These are phyloP conservation scores for Berghia stephanieae DNA, from an alignment of 1,140 invertebrate species.

Conservation along the genomic window DNA sequence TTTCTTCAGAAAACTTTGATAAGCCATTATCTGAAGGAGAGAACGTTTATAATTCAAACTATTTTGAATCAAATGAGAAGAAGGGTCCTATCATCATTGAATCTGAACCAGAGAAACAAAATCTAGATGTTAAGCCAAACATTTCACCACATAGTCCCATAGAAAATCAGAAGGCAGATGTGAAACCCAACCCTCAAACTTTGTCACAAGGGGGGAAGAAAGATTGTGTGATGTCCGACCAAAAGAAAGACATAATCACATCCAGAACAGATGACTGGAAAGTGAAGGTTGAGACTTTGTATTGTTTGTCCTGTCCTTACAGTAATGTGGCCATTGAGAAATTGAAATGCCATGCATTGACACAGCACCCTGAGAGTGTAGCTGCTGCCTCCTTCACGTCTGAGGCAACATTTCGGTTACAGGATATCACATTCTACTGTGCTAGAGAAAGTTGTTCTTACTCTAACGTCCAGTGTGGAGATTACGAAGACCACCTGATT, in stretches of 20 bases:
- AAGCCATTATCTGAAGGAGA: too few relatives aligned
- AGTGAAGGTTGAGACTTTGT: constrained; percentile 29
- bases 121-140: constrained; percentile 20
- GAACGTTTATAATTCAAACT: too few relatives aligned
- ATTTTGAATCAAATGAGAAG: too few relatives aligned
- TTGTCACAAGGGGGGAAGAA: not conserved
- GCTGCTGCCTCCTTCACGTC: constrained; percentile 16
- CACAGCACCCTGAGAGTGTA: constrained; percentile 18
- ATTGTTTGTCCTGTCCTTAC: constrained; percentile 29
- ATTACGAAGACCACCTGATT: constrained; percentile 18
- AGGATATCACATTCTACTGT: constrained; percentile 30
- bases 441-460: constrained; percentile 18
- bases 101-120: not conserved
- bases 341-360: constrained; percentile 28
- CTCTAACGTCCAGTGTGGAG: not conserved
- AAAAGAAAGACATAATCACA: not conserved
- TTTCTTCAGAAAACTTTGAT: not conserved
- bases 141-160: not conserved
- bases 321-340: constrained; percentile 26
- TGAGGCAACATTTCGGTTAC: not conserved
- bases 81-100: constrained; percentile 9
- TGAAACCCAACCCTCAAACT: not conserved
- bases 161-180: too few relatives aligned
- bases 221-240: not conserved
- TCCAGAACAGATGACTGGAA: not conserved